A percentile compares a stretch with the other conserved stretches of the same genome.
Conservation (phyloP, 1,140 invertebrate genomes). For the Aphaenogaster ashmeadi region DNA sequence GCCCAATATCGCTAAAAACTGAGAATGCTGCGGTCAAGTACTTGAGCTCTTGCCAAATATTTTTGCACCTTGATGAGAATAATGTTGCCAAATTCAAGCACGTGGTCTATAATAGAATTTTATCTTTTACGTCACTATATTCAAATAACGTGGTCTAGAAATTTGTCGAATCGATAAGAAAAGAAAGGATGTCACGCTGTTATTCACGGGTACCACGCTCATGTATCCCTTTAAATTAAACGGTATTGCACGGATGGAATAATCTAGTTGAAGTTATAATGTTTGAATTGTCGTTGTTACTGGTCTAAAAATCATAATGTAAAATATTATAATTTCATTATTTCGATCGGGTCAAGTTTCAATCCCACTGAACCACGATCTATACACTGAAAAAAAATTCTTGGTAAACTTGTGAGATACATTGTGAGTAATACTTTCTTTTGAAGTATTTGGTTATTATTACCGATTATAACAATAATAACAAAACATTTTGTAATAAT, state of each 20-base stretch:
- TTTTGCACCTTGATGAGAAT: background rate
- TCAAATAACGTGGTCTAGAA: background rate
- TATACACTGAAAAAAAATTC: too few species aligned
- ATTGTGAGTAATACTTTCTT: too few species aligned
- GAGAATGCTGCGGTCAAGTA: background rate
- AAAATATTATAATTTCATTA: background rate
- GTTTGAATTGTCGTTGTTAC: background rate
- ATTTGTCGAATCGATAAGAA: background rate
- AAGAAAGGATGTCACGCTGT: background rate
- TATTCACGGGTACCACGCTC: background rate
- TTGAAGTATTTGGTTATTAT: too few species aligned
- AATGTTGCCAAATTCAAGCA: background rate
- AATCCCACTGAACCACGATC: background rate
- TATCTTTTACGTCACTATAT: too few species aligned
- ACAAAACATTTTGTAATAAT: too few species aligned
- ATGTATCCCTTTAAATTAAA: background rate
- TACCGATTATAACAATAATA: too few species aligned
- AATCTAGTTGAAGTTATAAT: background rate
- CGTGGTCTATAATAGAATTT: too few species aligned
- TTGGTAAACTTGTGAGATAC: too few species aligned
- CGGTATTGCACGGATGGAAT: background rate
- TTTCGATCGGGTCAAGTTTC: background rate
- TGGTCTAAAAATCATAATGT: background rate
- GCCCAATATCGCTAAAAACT: background rate
- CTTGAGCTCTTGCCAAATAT: background rate